Percentiles rank a stretch among this genome's conserved stretches.
Conservation (phyloP, 2,888 invertebrate species). For the Tricholauxania praeusta region DNA sequence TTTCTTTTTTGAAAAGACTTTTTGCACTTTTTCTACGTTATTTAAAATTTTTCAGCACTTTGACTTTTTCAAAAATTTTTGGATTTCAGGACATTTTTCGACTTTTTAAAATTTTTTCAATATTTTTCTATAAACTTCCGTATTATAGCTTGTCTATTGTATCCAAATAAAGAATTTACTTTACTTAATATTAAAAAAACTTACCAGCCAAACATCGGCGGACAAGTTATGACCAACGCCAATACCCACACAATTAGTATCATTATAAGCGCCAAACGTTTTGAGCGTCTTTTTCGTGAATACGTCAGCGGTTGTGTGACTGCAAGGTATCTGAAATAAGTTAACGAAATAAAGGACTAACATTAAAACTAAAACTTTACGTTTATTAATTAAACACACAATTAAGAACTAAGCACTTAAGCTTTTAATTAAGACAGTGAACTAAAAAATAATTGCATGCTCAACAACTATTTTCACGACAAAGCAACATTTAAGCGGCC, state of each 20-base stretch:
- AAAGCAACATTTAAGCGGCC: no score
- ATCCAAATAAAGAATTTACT: no score
- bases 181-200: slow-evolving; percentile 52
- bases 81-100: no score
- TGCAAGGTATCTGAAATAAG: slow-evolving; percentile 79
- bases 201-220: slow-evolving; percentile 93
- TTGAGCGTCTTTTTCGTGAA: slow-evolving; percentile 87
- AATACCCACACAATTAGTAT: slow-evolving; percentile 91
- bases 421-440: not conserved
- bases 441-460: no score
- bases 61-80: no score
- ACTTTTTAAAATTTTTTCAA: no score
- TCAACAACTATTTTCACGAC: no score
- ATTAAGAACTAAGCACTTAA: not conserved
- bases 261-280: slow-evolving; percentile 86
- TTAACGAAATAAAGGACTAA: slow-evolving; percentile 11
- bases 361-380: not conserved
- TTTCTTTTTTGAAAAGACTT: no score
- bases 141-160: no score
- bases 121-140: no score
- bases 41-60: no score
- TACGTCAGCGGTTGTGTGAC: slow-evolving; percentile 94
- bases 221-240: slow-evolving; percentile 92
- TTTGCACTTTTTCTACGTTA: no score
- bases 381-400: not conserved